A percentile compares a stretch with the other conserved stretches of the same genome.
phyloP scores from a whole-genome alignment of 1,140 invertebrate genomes.

The Plodia interpunctella region DNA sequence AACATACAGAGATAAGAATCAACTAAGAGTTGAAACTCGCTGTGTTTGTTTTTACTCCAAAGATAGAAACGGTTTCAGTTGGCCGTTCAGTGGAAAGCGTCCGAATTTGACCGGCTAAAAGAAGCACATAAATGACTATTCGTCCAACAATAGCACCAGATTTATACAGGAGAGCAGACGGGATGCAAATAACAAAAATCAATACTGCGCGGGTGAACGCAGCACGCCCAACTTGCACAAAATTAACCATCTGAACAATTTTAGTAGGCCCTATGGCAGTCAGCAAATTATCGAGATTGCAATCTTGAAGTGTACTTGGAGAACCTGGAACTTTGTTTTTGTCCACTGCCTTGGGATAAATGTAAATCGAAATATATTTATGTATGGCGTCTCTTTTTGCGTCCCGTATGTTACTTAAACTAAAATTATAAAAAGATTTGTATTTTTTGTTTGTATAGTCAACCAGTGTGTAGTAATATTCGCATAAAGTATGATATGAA shows the following conservation, averaged over 20 bases:
- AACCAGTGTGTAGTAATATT: too few relatives aligned
- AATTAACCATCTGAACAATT: slow-evolving; percentile 57
- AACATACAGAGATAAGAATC: slow-evolving; percentile 11
- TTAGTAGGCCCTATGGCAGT: slow-evolving; percentile 35
- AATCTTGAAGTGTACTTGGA: too few relatives aligned
- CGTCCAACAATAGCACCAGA: slow-evolving; percentile 65
- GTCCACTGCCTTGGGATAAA: too few relatives aligned
- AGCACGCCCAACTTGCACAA: slow-evolving; percentile 56
- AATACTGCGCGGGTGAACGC: slow-evolving; percentile 59
- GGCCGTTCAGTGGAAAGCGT: slow-evolving; percentile 2
- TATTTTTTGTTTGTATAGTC: too few relatives aligned
- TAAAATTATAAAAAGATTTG: too few relatives aligned
- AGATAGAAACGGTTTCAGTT: slow-evolving; percentile 12
- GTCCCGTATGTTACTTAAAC: too few relatives aligned
- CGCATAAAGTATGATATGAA: too few relatives aligned
- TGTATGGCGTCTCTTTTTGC: too few relatives aligned
- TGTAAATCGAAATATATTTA: too few relatives aligned
- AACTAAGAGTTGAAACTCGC: slow-evolving; percentile 5
- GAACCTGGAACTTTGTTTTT: too few relatives aligned
- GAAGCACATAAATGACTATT: slow-evolving; percentile 55
- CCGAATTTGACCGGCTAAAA: slow-evolving; percentile 32
- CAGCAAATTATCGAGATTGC: neutral
- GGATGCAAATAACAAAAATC: slow-evolving; percentile 76
- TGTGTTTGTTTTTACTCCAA: slow-evolving; percentile 6
- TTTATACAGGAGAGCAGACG: slow-evolving; percentile 64